phyloP scores from a whole-genome alignment of 2,113 vertebrate genomes.

The Phyllopteryx taeniolatus region DNA sequence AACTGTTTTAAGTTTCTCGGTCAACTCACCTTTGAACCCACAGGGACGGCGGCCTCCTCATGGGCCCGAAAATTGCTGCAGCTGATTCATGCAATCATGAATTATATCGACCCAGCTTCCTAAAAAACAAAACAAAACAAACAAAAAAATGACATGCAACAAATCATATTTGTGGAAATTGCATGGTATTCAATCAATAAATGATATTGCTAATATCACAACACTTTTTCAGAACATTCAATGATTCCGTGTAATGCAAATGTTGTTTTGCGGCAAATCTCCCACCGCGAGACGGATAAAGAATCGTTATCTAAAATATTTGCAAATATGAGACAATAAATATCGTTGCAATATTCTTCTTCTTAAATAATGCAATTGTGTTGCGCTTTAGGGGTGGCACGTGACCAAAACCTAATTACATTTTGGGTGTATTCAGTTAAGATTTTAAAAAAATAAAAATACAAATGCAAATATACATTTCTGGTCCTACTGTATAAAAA shows the following conservation, averaged over 20 bases:
- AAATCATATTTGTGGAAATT: not conserved
- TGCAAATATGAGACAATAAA: not conserved
- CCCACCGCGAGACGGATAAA: not conserved
- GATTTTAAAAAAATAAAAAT: not conserved
- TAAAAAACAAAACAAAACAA: not conserved
- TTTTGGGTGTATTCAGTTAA: no score
- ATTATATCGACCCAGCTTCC: not conserved
- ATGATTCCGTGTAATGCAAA: not conserved
- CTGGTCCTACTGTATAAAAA: no score
- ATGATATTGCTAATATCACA: not conserved
- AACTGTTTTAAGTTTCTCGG: slow-evolving; percentile 63
- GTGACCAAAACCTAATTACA: not conserved
- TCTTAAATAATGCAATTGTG: not conserved
- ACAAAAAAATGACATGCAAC: no score
- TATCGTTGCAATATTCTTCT: not conserved
- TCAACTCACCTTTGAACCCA: slow-evolving; percentile 68
- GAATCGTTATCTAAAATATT: no score
- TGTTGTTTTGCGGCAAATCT: not conserved
- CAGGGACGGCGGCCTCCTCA: slow-evolving; percentile 30
- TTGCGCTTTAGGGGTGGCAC: not conserved
- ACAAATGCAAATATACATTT: no score
- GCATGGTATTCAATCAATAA: not conserved
- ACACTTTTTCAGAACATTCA: not conserved
- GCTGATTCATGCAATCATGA: not conserved
- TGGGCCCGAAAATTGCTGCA: not conserved